A percentile compares a stretch with the other conserved stretches of the same genome.
Conservation (phyloP, 2,113 vertebrate species). For the Ranitomeya imitator region DNA sequence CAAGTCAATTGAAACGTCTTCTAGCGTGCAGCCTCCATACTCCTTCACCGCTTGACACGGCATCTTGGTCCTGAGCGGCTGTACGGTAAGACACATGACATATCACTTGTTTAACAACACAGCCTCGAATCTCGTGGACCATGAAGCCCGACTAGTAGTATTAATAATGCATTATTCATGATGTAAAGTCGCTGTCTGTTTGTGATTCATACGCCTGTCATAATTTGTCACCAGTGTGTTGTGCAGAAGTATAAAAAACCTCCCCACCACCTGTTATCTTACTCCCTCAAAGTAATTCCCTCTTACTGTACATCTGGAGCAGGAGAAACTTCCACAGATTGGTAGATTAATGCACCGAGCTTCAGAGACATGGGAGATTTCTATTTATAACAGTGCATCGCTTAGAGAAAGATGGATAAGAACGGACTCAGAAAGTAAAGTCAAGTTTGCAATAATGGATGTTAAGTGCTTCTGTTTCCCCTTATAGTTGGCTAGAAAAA, state of each 20-base stretch:
- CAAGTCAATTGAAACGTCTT: background rate
- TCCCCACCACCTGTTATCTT: slow-evolving; percentile 49
- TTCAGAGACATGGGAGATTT: slow-evolving; percentile 12
- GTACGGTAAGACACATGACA: slow-evolving; percentile 23
- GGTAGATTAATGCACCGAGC: slow-evolving; percentile 34
- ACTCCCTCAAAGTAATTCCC: slow-evolving; percentile 52
- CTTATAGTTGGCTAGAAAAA: background rate
- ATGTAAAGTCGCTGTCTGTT: slow-evolving; percentile 18
- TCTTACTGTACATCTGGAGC: slow-evolving; percentile 47
- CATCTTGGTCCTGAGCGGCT: slow-evolving; percentile 23
- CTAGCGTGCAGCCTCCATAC: background rate
- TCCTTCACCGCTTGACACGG: background rate
- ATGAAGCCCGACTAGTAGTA: slow-evolving; percentile 29
- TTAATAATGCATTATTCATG: slow-evolving; percentile 56
- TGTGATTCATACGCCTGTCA: slow-evolving; percentile 56
- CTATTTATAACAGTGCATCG: slow-evolving; percentile 16
- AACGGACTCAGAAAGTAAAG: background rate
- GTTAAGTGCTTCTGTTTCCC: background rate
- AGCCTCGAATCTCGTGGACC: slow-evolving; percentile 25
- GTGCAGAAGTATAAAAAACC: slow-evolving; percentile 24
- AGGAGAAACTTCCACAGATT: slow-evolving; percentile 29
- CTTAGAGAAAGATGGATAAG: background rate
- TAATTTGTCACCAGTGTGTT: slow-evolving; percentile 54
- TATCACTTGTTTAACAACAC: slow-evolving; percentile 28
- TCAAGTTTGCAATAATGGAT: slow-evolving; percentile 26